Evolutionary conservation across 2,888 invertebrate genomes (phyloP).

Genomic region (Lissocephala sabroskyi): DNA sequence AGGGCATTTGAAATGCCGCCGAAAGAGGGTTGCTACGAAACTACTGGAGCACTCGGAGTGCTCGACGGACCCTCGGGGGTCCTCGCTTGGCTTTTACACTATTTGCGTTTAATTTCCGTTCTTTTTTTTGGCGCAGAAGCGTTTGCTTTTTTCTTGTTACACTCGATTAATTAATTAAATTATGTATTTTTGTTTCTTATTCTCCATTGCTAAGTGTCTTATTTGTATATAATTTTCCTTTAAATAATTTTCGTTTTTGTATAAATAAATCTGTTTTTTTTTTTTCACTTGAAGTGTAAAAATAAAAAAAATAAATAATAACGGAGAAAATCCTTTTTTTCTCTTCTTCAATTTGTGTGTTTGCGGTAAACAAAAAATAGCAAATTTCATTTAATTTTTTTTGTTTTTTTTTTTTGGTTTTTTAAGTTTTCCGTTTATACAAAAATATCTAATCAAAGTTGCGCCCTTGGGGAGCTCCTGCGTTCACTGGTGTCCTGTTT

Average conservation of each 20-base stretch:
- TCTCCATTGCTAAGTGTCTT: constrained; percentile 6
- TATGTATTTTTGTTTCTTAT: constrained; percentile 22
- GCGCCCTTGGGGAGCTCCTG: constrained; percentile 55
- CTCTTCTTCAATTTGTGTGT: too few relatives aligned
- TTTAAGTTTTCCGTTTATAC: constrained; percentile 47
- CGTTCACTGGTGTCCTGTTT: constrained; percentile 33
- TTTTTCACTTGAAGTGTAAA: constrained; percentile 1
- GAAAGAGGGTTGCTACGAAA: constrained; percentile 25
- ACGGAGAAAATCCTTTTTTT: constrained; percentile 1
- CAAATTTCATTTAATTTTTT: constrained; percentile 10
- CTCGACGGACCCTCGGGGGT: neutral
- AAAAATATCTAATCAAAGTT: constrained; percentile 64
- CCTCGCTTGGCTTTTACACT: constrained; percentile 47
- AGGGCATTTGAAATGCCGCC: constrained; percentile 54
- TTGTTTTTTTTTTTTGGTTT: constrained; percentile 3
- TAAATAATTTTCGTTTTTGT: constrained; percentile 18
- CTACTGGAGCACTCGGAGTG: constrained; percentile 1
- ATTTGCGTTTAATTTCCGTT: too few relatives aligned
- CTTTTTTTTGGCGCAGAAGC: constrained; percentile 46
- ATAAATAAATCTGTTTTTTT: constrained; percentile 15
- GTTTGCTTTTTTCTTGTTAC: constrained; percentile 14
- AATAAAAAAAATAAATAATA: neutral
- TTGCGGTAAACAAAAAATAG: constrained; percentile 27
- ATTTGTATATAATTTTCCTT: constrained; percentile 16
- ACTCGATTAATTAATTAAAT: too few relatives aligned